Evolutionary conservation across 2,113 vertebrate species (phyloP).

Genomic region (Cisticola juncidis): DNA sequence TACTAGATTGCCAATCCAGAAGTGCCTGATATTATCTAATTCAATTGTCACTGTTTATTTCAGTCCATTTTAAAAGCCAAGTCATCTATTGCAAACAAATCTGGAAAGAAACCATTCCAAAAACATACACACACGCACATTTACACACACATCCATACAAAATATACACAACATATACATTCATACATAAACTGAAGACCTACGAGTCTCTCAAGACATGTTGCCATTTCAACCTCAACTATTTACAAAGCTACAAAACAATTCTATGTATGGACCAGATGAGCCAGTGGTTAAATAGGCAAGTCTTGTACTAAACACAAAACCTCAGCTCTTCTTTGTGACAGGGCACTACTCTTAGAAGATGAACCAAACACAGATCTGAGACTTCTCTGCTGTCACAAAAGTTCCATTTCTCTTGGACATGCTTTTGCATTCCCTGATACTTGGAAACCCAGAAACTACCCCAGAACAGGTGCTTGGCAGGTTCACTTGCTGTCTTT

Average conservation of each 20-base stretch:
- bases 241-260: background rate
- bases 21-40: background rate
- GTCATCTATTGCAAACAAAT: background rate
- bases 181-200: background rate
- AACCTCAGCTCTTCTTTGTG: background rate
- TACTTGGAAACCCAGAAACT: background rate
- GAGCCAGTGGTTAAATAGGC: background rate
- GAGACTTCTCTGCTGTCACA: background rate
- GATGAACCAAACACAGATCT: background rate
- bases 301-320: background rate
- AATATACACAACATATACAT: background rate
- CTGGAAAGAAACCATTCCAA: background rate
- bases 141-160: background rate
- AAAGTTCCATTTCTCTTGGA: background rate
- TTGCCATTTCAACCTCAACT: background rate
- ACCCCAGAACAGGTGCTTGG: background rate
- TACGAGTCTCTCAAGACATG: background rate
- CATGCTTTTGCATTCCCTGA: background rate
- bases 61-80: background rate
- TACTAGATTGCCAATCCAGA: background rate
- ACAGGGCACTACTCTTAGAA: background rate
- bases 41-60: slow-evolving; percentile 23
- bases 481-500: background rate
- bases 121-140: background rate
- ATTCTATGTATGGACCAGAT: background rate